These are phyloP conservation scores for Enteromius viviparus DNA, from an alignment of 2,797 vertebrate species.

Conservation along the genomic window DNA sequence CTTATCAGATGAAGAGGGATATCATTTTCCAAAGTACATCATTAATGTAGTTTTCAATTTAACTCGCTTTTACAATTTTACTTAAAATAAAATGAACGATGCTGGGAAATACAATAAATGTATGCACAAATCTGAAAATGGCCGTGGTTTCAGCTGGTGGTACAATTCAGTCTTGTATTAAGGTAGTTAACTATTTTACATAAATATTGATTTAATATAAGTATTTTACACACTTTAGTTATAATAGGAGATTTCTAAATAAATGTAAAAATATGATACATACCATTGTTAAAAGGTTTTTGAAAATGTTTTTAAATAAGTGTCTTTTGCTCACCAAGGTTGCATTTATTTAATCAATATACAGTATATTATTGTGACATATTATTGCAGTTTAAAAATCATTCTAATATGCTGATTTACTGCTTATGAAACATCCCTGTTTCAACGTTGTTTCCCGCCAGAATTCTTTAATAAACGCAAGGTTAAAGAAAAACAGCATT, in stretches of 20 bases:
- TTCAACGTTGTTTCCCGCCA: neutral
- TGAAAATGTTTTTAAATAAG: neutral
- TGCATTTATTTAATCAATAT: neutral
- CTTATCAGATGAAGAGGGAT: neutral
- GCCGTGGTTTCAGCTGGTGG: neutral
- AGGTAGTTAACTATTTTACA: neutral
- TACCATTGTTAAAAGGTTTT: neutral
- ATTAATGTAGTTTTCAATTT: neutral
- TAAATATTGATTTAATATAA: neutral
- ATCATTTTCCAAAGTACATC: neutral
- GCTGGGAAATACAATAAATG: neutral
- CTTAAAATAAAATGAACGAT: neutral
- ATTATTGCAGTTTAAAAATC: neutral
- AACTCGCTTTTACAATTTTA: neutral
- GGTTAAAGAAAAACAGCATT: neutral
- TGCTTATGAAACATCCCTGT: neutral
- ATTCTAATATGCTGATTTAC: neutral
- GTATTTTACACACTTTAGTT: neutral
- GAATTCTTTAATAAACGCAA: neutral
- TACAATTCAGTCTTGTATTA: neutral
- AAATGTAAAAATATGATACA: too few relatives aligned
- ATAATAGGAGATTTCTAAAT: neutral
- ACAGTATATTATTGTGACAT: neutral
- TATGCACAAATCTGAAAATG: neutral
- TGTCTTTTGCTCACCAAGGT: neutral